Percentiles rank a stretch among this genome's conserved stretches.
These are phyloP conservation scores for Caerostris extrusa DNA, from an alignment of 1,140 invertebrate species.

Conservation along the genomic window DNA sequence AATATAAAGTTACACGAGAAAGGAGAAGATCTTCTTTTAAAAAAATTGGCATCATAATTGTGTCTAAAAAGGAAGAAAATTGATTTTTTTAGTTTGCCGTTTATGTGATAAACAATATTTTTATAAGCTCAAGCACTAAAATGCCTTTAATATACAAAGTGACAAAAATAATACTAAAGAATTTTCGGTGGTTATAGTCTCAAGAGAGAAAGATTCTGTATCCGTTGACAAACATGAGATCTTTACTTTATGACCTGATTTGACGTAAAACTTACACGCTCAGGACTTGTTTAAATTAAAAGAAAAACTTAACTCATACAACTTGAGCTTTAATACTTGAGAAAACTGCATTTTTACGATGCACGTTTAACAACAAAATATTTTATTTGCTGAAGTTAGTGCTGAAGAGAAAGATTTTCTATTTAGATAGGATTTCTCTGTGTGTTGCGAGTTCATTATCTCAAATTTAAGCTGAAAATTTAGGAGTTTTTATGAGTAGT, in stretches of 20 bases:
- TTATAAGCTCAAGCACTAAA: too few species aligned
- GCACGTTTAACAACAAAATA: not conserved
- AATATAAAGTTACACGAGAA: too few species aligned
- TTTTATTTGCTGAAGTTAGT: constrained; percentile 1
- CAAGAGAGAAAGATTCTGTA: not conserved
- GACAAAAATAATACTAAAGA: too few species aligned
- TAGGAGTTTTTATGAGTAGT: too few species aligned
- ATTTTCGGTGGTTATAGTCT: not conserved
- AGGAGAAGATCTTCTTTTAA: too few species aligned
- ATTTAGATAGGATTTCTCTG: not conserved
- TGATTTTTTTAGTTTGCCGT: too few species aligned
- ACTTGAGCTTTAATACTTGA: not conserved
- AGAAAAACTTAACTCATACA: not conserved
- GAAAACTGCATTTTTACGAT: not conserved
- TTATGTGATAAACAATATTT: too few species aligned
- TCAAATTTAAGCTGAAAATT: too few species aligned
- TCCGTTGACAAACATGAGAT: not conserved
- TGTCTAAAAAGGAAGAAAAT: too few species aligned
- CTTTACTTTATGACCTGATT: not conserved
- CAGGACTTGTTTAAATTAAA: not conserved
- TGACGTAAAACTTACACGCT: not conserved
- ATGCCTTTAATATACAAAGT: too few species aligned
- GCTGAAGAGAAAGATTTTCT: not conserved
- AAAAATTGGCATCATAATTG: too few species aligned
- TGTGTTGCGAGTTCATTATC: not conserved